Percentiles rank a stretch among this genome's conserved stretches.
Conservation (phyloP, 2,113 vertebrate genomes). For the Callipepla squamata region DNA sequence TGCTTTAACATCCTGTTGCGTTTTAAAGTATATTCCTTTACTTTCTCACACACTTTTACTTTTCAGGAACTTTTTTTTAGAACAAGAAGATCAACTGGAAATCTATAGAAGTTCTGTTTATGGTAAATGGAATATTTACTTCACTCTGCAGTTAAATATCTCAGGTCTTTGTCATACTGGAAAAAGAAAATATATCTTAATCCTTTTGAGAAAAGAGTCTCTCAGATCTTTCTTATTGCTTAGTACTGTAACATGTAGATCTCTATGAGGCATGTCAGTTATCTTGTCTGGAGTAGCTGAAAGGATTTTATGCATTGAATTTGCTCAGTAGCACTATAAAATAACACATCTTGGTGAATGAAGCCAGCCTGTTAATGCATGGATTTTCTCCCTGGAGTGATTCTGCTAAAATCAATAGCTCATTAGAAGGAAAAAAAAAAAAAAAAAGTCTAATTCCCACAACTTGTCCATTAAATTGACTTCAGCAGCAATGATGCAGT, state of each 20-base stretch:
- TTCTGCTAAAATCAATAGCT: slow-evolving; percentile 55
- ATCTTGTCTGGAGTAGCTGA: not conserved
- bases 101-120: not conserved
- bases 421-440: slow-evolving; percentile 30
- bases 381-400: slow-evolving; percentile 39
- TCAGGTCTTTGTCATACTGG: not conserved
- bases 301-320: slow-evolving; percentile 7
- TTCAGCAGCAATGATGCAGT: not conserved
- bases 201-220: not conserved
- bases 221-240: not conserved
- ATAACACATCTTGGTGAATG: not conserved
- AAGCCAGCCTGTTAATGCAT: slow-evolving; percentile 27
- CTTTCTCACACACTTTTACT: not conserved
- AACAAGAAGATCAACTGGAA: not conserved
- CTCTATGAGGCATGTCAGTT: not conserved
- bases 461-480: slow-evolving; percentile 1
- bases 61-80: not conserved
- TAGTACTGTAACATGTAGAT: not conserved
- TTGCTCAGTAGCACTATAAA: slow-evolving; percentile 25
- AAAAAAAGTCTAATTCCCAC: not conserved
- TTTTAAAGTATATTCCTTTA: not conserved
- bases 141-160: not conserved
- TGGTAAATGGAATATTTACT: not conserved
- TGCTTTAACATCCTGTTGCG: not conserved
- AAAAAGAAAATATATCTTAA: not conserved